Evolutionary conservation across 2,113 vertebrate species (phyloP).

Genomic region (Scomber scombrus): DNA sequence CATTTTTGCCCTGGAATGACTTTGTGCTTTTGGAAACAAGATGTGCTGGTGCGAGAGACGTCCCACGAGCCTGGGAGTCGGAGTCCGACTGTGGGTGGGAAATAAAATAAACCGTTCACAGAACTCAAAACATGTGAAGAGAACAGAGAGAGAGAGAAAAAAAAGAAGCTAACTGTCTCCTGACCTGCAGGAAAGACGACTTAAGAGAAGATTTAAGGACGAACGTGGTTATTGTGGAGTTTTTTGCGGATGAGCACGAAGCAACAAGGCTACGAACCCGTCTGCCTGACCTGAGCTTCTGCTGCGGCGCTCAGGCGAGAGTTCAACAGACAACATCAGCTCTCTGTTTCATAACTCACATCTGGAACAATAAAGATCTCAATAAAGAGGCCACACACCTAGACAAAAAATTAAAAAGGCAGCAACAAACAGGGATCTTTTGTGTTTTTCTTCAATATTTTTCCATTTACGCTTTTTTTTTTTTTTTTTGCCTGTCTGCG

Average conservation of each 20-base stretch:
- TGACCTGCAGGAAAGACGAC: slow-evolving; percentile 71
- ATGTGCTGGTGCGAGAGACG: slow-evolving; percentile 35
- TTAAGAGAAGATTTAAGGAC: neutral
- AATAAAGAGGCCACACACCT: slow-evolving; percentile 44
- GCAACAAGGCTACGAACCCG: neutral
- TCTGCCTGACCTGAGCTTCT: slow-evolving; percentile 27
- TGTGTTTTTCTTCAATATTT: slow-evolving; percentile 6
- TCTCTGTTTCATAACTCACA: slow-evolving; percentile 74
- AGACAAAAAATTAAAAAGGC: slow-evolving; percentile 24
- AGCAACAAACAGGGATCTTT: neutral
- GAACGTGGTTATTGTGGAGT: neutral
- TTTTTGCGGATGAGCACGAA: slow-evolving; percentile 3
- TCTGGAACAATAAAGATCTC: slow-evolving; percentile 62
- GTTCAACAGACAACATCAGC: slow-evolving; percentile 62
- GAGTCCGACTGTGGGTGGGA: slow-evolving; percentile 56
- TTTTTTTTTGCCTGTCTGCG: neutral
- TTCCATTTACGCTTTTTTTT: neutral
- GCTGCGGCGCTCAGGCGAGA: slow-evolving; percentile 32
- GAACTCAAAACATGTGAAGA: slow-evolving; percentile 53
- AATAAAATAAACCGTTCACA: slow-evolving; percentile 62
- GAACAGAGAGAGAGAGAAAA: slow-evolving; percentile 1
- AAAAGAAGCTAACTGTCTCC: slow-evolving; percentile 54
- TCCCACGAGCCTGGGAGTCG: slow-evolving; percentile 12
- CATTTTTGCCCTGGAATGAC: slow-evolving; percentile 45
- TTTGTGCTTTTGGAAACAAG: slow-evolving; percentile 51